These are phyloP conservation scores for Drosophila falleni DNA, from an alignment of 2,888 invertebrate genomes.

Conservation along the genomic window DNA sequence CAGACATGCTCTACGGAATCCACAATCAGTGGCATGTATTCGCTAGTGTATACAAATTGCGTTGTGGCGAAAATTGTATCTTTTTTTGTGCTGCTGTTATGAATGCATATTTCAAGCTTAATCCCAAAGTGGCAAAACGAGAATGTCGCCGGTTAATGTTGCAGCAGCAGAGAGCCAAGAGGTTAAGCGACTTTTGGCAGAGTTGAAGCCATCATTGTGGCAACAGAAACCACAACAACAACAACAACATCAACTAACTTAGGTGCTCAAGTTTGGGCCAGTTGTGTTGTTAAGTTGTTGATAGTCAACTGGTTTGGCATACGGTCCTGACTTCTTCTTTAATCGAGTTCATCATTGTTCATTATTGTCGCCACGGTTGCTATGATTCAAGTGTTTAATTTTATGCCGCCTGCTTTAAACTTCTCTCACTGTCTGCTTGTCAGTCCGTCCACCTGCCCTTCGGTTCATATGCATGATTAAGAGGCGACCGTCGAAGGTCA, in stretches of 20 bases:
- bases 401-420: slow-evolving; percentile 71
- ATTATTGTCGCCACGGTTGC: slow-evolving; percentile 76
- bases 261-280: slow-evolving; percentile 22
- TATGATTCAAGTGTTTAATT: slow-evolving; percentile 76
- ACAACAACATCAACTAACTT: slow-evolving; percentile 6
- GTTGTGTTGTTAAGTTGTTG: slow-evolving; percentile 1
- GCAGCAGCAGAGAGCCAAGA: slow-evolving; percentile 51
- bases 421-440: slow-evolving; percentile 20
- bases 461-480: slow-evolving; percentile 68
- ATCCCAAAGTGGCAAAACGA: slow-evolving; percentile 80
- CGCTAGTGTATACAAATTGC: slow-evolving; percentile 39
- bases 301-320: slow-evolving; percentile 49
- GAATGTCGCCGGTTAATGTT: slow-evolving; percentile 67
- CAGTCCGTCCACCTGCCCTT: slow-evolving; percentile 23
- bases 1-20: neutral
- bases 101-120: slow-evolving; percentile 80
- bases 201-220: slow-evolving; percentile 33
- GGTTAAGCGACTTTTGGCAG: slow-evolving; percentile 71
- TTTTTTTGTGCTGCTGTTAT: slow-evolving; percentile 57
- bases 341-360: slow-evolving; percentile 80
- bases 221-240: slow-evolving; percentile 50
- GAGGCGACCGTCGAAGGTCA: slow-evolving; percentile 71
- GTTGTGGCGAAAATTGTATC: slow-evolving; percentile 31
- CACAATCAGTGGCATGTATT: slow-evolving; percentile 4
- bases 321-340: slow-evolving; percentile 61